Base-by-base conservation (phyloP, 2,113 vertebrate species). In the Martes martes region DNA sequence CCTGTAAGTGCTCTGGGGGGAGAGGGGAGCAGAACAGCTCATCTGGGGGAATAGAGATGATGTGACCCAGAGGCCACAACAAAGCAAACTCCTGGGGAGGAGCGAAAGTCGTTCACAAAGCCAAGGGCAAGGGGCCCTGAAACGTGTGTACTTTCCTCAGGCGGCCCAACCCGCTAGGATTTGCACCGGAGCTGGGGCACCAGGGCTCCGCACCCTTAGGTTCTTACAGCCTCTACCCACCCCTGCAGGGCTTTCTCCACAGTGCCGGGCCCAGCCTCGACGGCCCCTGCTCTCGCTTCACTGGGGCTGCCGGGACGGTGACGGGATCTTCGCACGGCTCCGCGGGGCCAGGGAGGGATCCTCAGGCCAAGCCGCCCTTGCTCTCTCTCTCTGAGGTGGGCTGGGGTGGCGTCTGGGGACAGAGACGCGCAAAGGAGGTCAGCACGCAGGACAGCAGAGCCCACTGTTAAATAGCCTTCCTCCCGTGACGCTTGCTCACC, bases 1-100 rank as follows among this genome's bases (percentile, higher is more conserved):
- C 5, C 1, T 0, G 21, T 4, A n/a, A 11, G 2, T 24, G 8
- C 33, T 31, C 28, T 50, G 9, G 36, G 19, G 39, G 39, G 39
- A 4, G 9, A 36, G 19, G 9, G 45, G 19, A 13, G 39, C 52
- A 23, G 7, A 94, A 6, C 15, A 67, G 10, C n/a, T 86, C 61
- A 33, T 19, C 79, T 36, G 9, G 63, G 33, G 8, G 9, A 18
- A 8, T 11, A 3, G n/a, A 26, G 23, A 69, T 14, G 4, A 63
- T 23, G 52, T 95, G n/a, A 1, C 23, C 52, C 57, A 73, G 61
- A 88, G n/a, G n/a, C n/a, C 63, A 61, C 7, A 2, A 4, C 4
- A 10, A 16, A 63, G 14, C 61, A 63, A 79, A 39, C n/a, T 52
- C 81, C 28, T 26, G 74, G 73, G n/a, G 82, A 80, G 83, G 21